Percentiles rank a stretch among this genome's conserved stretches.
Evolutionary conservation across 1,140 invertebrate species (phyloP).

Genomic region (Tetraneura akinire): DNA sequence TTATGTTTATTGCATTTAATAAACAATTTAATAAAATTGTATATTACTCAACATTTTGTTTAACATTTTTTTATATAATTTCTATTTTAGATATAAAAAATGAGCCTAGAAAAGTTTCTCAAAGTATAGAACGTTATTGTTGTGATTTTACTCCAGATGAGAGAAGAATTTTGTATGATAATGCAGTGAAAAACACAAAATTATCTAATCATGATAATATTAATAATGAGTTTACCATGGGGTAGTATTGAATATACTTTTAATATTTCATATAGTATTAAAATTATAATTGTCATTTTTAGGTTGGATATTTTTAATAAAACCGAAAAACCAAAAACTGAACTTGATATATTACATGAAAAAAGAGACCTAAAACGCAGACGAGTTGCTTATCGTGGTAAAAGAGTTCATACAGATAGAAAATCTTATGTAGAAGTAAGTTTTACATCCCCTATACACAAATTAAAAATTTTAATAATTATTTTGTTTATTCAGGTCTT

Average conservation of each 20-base stretch:
- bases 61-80: background rate
- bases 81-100: constrained; percentile 41
- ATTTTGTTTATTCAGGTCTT: constrained; percentile 35
- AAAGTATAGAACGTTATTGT: constrained; percentile 33
- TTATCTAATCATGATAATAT: background rate
- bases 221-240: background rate
- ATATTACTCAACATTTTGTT: background rate
- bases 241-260: constrained; percentile 14
- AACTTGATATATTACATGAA: constrained; percentile 42
- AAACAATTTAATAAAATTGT: background rate
- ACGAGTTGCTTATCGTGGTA: constrained; percentile 50
- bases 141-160: constrained; percentile 46
- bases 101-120: constrained; percentile 20
- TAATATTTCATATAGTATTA: background rate
- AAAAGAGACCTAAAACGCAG: constrained; percentile 52
- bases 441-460: background rate
- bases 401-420: constrained; percentile 49
- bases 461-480: background rate
- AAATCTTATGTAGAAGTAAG: constrained; percentile 51
- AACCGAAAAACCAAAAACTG: constrained; percentile 18
- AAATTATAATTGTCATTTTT: constrained; percentile 4
- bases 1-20: background rate
- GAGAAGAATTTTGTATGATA: constrained; percentile 31
- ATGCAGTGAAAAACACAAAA: background rate
- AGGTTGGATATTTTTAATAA: constrained; percentile 12